These are phyloP conservation scores for Oscheius sp. DNA, from an alignment of 2,888 invertebrate genomes.

Conservation along the genomic window DNA sequence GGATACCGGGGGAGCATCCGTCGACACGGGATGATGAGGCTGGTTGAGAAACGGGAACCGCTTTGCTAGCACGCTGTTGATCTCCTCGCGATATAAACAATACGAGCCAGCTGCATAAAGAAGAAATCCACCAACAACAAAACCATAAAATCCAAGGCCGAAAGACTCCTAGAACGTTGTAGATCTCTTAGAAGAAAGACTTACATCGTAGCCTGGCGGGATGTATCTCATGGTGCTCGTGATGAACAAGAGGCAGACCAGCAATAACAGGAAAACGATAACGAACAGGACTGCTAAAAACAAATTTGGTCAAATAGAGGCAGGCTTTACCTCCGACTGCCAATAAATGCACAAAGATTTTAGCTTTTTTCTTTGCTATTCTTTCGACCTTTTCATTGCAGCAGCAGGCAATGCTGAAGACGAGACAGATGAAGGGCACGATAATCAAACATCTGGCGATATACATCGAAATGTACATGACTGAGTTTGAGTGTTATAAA, in stretches of 20 bases:
- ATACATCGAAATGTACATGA: constrained; percentile 16
- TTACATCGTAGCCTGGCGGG: constrained; percentile 26
- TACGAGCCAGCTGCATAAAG: constrained; percentile 11
- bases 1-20: constrained; percentile 18
- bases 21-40: constrained; percentile 16
- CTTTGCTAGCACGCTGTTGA: constrained; percentile 25
- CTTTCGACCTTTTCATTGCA: constrained; percentile 13
- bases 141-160: constrained; percentile 30
- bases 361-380: constrained; percentile 1
- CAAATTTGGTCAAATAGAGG: background rate
- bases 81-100: constrained; percentile 19
- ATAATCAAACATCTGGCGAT: constrained; percentile 8
- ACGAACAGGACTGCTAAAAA: constrained; percentile 10
- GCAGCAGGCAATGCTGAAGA: constrained; percentile 27
- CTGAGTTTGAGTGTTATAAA: background rate
- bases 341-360: constrained; percentile 7
- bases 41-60: constrained; percentile 13
- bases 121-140: constrained; percentile 25
- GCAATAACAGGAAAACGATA: background rate
- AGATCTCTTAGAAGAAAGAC: background rate
- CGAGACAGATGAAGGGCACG: constrained; percentile 8
- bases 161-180: constrained; percentile 2
- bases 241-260: background rate
- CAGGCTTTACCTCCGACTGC: constrained; percentile 9
- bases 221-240: constrained; percentile 17